phyloP scores from a whole-genome alignment of 2,113 vertebrate species.

The Oreocharis arfaki region DNA sequence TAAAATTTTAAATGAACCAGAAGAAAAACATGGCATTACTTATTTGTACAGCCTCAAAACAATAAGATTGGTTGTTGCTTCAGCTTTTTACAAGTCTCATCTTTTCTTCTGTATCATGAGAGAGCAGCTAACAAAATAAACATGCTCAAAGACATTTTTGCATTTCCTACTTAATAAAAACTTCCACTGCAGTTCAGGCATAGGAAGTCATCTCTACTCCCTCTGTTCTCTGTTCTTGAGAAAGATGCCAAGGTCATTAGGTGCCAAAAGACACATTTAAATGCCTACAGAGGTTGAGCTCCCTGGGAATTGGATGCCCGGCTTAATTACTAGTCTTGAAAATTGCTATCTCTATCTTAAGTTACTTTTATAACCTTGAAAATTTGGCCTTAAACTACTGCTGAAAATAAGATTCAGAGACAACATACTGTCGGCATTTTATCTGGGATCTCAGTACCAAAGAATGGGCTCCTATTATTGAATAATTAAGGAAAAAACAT shows the following conservation, averaged over 20 bases:
- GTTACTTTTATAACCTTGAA: conserved; percentile 25
- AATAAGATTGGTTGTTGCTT: background rate
- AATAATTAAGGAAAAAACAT: conserved; percentile 44
- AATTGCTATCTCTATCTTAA: conserved; percentile 39
- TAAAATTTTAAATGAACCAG: background rate
- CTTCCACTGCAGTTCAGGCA: background rate
- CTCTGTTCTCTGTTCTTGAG: background rate
- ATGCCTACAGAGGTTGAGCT: conserved; percentile 15
- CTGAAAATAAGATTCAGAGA: conserved; percentile 15
- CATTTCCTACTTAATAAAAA: background rate
- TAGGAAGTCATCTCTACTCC: background rate
- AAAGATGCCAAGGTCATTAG: conserved; percentile 47
- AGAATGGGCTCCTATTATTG: conserved; percentile 23
- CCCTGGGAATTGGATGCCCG: conserved; percentile 14
- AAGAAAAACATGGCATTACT: background rate
- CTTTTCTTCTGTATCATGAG: background rate
- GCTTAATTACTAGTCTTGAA: conserved; percentile 40
- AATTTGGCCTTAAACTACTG: conserved; percentile 1
- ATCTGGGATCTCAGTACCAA: background rate
- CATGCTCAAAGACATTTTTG: background rate
- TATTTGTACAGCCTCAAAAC: background rate
- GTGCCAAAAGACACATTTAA: conserved; percentile 47
- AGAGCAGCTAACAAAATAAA: conserved; percentile 2
- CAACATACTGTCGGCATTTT: conserved; percentile 1
- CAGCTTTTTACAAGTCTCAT: background rate